These are phyloP conservation scores for Armadillidium nasatum DNA, from an alignment of 1,140 invertebrate species.

Conservation along the genomic window DNA sequence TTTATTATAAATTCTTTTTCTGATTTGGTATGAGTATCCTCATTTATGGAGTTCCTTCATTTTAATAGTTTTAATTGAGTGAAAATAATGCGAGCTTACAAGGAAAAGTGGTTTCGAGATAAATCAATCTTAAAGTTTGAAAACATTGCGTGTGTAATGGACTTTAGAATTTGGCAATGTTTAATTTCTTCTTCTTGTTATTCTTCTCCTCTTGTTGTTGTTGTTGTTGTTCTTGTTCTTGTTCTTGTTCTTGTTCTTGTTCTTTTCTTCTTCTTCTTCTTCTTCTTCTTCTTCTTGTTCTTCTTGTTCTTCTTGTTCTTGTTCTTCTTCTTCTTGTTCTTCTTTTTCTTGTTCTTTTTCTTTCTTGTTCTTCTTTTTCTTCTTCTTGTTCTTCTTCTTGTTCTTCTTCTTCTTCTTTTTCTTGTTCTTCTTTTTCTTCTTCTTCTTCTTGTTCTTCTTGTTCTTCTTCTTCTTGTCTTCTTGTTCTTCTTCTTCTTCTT, in stretches of 20 bases:
- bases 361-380: neutral
- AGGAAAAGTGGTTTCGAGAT: too few species aligned
- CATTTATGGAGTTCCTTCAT: too few species aligned
- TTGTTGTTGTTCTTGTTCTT: constrained; percentile 17
- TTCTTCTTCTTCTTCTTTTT: neutral
- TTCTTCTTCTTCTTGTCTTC: neutral
- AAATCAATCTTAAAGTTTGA: too few species aligned
- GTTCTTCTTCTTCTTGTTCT: neutral
- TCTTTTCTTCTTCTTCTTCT: constrained; percentile 24
- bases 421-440: neutral
- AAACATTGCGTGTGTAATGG: too few species aligned
- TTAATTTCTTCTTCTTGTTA: constrained; percentile 7
- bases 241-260: constrained; percentile 16
- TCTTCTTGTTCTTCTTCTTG: neutral
- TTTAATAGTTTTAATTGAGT: neutral
- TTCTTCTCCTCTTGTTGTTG: neutral
- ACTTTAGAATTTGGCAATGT: too few species aligned
- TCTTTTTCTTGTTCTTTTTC: neutral
- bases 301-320: constrained; percentile 5
- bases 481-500: constrained; percentile 14
- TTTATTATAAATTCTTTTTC: too few species aligned
- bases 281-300: constrained; percentile 1
- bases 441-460: neutral
- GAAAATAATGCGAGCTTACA: neutral
- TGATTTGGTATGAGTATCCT: too few species aligned